These are phyloP conservation scores for Eumacrocentrus americanus DNA, from an alignment of 2,888 invertebrate species.

Conservation along the genomic window DNA sequence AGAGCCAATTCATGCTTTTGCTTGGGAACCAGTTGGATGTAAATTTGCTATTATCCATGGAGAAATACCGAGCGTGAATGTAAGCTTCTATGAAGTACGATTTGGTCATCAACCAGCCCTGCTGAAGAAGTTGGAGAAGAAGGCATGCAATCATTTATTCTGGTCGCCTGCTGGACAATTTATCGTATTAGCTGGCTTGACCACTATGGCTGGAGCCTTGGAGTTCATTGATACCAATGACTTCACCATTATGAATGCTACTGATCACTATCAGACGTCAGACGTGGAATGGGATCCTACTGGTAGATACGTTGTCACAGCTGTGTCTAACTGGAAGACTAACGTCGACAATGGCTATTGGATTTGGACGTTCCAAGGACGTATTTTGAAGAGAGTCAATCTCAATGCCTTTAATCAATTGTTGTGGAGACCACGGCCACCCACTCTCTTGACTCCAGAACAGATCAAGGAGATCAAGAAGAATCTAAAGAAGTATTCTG, in stretches of 20 bases:
- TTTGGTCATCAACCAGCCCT: slow-evolving; percentile 87
- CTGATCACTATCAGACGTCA: slow-evolving; percentile 92
- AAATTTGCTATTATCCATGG: slow-evolving; percentile 98
- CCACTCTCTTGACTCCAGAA: slow-evolving; percentile 80
- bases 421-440: slow-evolving; percentile 94
- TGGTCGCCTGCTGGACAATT: slow-evolving; percentile 98
- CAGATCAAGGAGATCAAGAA: slow-evolving; percentile 95
- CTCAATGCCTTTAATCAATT: slow-evolving; percentile 94
- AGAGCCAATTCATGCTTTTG: slow-evolving; percentile 90
- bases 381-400: slow-evolving; percentile 79
- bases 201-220: slow-evolving; percentile 83
- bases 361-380: slow-evolving; percentile 97
- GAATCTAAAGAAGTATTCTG: slow-evolving; percentile 96
- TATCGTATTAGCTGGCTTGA: slow-evolving; percentile 88
- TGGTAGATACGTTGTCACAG: slow-evolving; percentile 90
- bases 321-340: slow-evolving; percentile 93
- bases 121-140: slow-evolving; percentile 78
- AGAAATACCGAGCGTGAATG: slow-evolving; percentile 81
- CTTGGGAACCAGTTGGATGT: slow-evolving; percentile 97
- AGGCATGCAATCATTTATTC: slow-evolving; percentile 88
- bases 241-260: slow-evolving; percentile 92
- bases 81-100: slow-evolving; percentile 92
- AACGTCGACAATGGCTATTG: slow-evolving; percentile 93
- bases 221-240: slow-evolving; percentile 97
- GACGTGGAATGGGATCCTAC: slow-evolving; percentile 99